Base-by-base conservation (phyloP, 2,888 invertebrate genomes). In the Meteorus cinctellus region DNA sequence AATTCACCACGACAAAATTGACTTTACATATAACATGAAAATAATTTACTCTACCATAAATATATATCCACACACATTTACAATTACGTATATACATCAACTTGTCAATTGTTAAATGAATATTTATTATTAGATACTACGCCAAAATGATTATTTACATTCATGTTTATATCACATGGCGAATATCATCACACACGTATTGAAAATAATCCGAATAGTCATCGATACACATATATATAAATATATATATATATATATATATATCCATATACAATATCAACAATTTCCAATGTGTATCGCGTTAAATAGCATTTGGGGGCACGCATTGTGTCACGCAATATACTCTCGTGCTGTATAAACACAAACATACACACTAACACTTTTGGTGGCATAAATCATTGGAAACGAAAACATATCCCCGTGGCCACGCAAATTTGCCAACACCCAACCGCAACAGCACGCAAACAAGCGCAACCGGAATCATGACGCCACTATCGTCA, bases 371-470 rank as follows among this genome's bases (percentile, higher is more conserved):
- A 67, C 72, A 45, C 83, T 84, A 83, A 83, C 86, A 69, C 85
- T 84, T 87, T 88, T 84, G 84, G 85, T 82, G 85, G 88, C 86
- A 89, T 89, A 88, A 89, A 89, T 89, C 89, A 89, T 89, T 89
- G 89, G 83, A 88, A 89, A 88, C 88, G 89, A 89, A 89, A 89
- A 89, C 89, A 89, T 87, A 88, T 88, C 87, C 88, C 87, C 83
- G 85, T 84, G 87, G 87, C 85, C 86, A 87, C 87, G 88, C 88
- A 89, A 89, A 89, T 89, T 89, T 88, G 88, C 89, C 88, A 89
- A 89, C 87, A 85, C 85, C 84, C 86, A 83, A 89, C 89, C 89
- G 86, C 89, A 88, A 80, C 80, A 81, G 86, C 85, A 85, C 84
- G 89, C 88, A 88, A 89, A 89, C 89, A 88, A 88, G 88, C 88